These are phyloP conservation scores for Condylostylus longicornis DNA, from an alignment of 1,140 invertebrate genomes.

Conservation along the genomic window DNA sequence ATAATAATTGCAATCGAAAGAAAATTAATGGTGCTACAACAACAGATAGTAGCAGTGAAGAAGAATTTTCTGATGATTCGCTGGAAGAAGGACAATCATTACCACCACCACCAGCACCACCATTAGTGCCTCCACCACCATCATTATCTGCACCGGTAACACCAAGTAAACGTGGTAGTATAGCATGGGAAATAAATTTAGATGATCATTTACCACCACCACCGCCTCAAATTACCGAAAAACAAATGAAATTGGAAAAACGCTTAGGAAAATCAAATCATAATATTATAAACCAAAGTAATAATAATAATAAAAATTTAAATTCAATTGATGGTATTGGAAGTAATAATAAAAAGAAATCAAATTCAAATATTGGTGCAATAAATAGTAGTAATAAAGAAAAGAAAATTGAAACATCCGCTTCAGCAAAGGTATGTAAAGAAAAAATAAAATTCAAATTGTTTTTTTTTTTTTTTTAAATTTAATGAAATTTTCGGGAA, in stretches of 20 bases:
- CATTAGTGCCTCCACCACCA: constrained; percentile 37
- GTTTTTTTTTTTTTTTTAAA: too few species aligned
- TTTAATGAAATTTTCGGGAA: too few species aligned
- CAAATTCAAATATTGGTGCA: neutral
- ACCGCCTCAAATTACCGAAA: constrained; percentile 16
- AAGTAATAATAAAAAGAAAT: neutral
- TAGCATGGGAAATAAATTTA: constrained; percentile 68
- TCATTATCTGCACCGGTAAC: constrained; percentile 37
- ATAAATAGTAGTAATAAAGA: neutral
- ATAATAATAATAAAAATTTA: too few species aligned
- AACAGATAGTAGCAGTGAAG: constrained; percentile 9
- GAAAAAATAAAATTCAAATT: too few species aligned
- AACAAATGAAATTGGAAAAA: too few species aligned
- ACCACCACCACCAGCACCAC: constrained; percentile 38
- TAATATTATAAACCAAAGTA: too few species aligned
- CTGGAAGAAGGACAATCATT: constrained; percentile 55
- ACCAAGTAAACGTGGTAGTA: constrained; percentile 55
- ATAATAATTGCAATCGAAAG: too few species aligned
- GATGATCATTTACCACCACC: constrained; percentile 8
- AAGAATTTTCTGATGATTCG: constrained; percentile 66
- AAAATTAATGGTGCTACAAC: too few species aligned
- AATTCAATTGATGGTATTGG: neutral
- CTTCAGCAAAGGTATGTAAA: too few species aligned
- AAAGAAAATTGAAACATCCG: neutral
- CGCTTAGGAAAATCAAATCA: too few species aligned